A percentile compares a stretch with the other conserved stretches of the same genome.
Conservation (phyloP, 1,140 invertebrate genomes). For the Metopolophium dirhodum region DNA sequence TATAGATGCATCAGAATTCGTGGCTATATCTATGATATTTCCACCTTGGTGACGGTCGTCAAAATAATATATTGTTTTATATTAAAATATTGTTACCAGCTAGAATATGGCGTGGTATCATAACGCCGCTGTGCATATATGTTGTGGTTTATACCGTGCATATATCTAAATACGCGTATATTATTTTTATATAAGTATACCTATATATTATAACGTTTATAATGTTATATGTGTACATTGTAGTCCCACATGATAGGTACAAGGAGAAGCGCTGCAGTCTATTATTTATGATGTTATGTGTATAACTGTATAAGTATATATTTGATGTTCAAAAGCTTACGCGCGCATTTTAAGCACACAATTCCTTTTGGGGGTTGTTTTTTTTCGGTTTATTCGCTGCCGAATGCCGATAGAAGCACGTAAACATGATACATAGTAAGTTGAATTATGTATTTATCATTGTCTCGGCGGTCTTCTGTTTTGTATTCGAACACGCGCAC, state of each 20-base stretch:
- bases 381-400: background rate
- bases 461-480: background rate
- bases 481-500: background rate
- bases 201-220: background rate
- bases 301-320: background rate
- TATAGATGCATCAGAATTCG: background rate
- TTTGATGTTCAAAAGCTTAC: background rate
- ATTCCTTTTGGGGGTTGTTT: background rate
- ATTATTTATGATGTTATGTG: background rate
- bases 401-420: background rate
- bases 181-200: background rate
- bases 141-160: too few relatives aligned
- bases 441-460: background rate
- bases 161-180: too few relatives aligned
- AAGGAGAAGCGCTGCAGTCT: background rate
- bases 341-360: background rate
- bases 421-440: background rate
- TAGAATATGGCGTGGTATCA: too few relatives aligned
- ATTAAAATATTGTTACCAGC: too few relatives aligned
- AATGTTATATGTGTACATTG: background rate
- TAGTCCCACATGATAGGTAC: background rate
- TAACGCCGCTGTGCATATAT: too few relatives aligned
- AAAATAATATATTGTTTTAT: too few relatives aligned
- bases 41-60: background rate
- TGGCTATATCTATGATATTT: background rate